Base-by-base conservation (phyloP, 2,113 vertebrate genomes). In the Dicentrarchus labrax region DNA sequence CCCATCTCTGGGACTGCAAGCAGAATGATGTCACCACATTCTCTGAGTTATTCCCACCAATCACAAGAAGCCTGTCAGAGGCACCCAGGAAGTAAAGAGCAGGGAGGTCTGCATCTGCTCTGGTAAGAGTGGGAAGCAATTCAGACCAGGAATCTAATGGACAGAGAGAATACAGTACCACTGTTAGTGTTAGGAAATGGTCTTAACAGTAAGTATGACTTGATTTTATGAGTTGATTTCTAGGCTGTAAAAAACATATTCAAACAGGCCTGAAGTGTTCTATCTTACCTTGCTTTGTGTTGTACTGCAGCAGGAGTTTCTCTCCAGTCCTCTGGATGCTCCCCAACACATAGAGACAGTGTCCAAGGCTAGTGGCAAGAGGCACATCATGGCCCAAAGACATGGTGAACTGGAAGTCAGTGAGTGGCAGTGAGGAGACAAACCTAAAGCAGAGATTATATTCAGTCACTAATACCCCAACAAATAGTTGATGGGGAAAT, bases 371-470 rank as follows among this genome's bases (percentile, higher is more conserved):
- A 0, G 95, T 86, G 53, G 90, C 87, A 11, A 96, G 94, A 1
- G 96, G 96, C 39, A 96, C 86, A 7, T 96, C 96, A 36, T 96
- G 95, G 54, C 95, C 95, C 38, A 96, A 85, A 5, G 96, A 96
- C 87, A 96, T 45, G 39, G 91, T 91, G 82, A 96, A 96, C 80
- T 91, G 93, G 86, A 96, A 94, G 90, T 94, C 95, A 4, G 89
- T 92, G 72, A 96, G 90, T 1, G 96, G 96, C 59, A 96, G 89
- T 0, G 96, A 93, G 24, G 96, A 94, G 38, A 96, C 95, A 51
- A 96, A 95, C 83, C 96, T 96, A 88, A 24, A 64, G n/a, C 64
- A 85, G 24, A 72, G 21, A 60, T 83, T 39, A 67, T 8, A 61
- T 41, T 70, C 38, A 60, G 54, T 54, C n/a, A 62, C 4, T 53